Evolutionary conservation across 2,797 vertebrate species (phyloP).

Genomic region (Darevskia mixta): DNA sequence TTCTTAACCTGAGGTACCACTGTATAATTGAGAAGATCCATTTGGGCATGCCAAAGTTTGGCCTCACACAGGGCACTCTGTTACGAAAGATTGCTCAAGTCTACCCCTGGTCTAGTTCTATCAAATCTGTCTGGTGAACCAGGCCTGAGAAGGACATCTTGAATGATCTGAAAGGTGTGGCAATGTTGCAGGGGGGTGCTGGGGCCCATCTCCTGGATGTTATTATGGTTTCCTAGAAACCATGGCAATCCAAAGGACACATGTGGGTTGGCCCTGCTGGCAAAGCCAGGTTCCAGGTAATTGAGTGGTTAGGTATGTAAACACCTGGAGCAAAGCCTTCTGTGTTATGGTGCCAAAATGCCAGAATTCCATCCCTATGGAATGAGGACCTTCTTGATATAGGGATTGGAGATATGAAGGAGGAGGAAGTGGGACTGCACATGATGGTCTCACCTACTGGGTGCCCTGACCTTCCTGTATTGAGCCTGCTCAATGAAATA

Average conservation of each 20-base stretch:
- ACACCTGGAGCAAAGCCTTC: not conserved
- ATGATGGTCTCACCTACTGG: no score
- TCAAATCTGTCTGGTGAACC: not conserved
- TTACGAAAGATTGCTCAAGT: no score
- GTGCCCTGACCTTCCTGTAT: not conserved
- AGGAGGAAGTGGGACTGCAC: no score
- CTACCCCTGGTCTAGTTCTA: no score
- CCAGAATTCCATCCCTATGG: not conserved
- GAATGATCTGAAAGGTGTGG: no score
- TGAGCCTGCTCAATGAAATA: not conserved
- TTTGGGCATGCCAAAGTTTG: no score
- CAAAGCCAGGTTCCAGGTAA: not conserved
- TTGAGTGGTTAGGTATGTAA: not conserved
- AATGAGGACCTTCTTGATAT: not conserved
- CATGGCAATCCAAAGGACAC: not conserved
- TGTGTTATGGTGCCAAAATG: not conserved
- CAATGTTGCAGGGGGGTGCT: no score
- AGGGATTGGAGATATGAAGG: no score
- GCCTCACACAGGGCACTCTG: no score
- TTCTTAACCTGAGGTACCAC: no score
- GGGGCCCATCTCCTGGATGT: not conserved
- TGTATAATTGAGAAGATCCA: no score
- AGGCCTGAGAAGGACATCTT: not conserved
- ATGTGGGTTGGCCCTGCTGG: not conserved
- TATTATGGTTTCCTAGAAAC: not conserved